A percentile compares a stretch with the other conserved stretches of the same genome.
These are phyloP conservation scores for Oxytorus armatus DNA, from an alignment of 2,888 invertebrate species.

Conservation along the genomic window DNA sequence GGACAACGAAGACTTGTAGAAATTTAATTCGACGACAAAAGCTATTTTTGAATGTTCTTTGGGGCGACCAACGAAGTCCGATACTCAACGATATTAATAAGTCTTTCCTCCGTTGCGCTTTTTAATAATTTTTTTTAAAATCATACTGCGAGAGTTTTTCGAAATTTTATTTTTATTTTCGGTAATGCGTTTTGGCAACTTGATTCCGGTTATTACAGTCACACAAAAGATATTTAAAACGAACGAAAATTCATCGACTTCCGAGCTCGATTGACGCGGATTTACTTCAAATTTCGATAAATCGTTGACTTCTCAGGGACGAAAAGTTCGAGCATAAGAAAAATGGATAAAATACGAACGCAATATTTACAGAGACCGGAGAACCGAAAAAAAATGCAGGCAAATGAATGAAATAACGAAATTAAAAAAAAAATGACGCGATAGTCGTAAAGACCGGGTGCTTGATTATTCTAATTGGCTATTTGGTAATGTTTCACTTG, in stretches of 20 bases:
- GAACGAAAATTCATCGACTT: conserved; percentile 6
- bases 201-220: too few species aligned
- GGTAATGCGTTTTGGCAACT: too few species aligned
- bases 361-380: conserved; percentile 45
- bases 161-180: not conserved
- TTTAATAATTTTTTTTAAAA: not conserved
- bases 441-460: conserved; percentile 57
- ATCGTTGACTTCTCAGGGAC: conserved; percentile 62
- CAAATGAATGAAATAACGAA: conserved; percentile 46
- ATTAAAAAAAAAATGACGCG: conserved; percentile 63
- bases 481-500: conserved; percentile 84
- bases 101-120: not conserved
- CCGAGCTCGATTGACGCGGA: conserved; percentile 17
- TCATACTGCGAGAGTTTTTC: not conserved
- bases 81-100: not conserved
- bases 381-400: conserved; percentile 46
- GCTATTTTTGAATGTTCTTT: conserved; percentile 10
- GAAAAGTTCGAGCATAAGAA: conserved; percentile 33
- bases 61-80: conserved; percentile 12
- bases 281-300: not conserved
- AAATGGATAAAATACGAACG: conserved; percentile 39
- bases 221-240: not conserved
- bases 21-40: conserved; percentile 29
- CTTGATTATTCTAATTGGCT: conserved; percentile 81
- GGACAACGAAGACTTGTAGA: conserved; percentile 16